A percentile compares a stretch with the other conserved stretches of the same genome.
These are phyloP conservation scores for Drosophila mimica DNA, from an alignment of 2,888 invertebrate genomes.

Conservation along the genomic window DNA sequence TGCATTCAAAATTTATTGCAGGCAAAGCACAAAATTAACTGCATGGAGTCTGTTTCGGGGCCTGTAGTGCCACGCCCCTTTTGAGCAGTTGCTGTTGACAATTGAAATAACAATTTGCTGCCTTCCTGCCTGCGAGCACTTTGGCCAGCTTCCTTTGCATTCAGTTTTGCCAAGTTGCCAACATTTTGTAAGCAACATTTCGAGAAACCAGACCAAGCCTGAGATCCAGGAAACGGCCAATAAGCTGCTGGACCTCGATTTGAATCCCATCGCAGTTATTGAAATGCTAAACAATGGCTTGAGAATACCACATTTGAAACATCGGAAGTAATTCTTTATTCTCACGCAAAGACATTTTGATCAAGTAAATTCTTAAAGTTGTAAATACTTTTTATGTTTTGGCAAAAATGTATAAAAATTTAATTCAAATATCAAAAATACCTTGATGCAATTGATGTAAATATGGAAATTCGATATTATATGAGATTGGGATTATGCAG, in stretches of 20 bases:
- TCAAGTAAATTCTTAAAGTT: neutral
- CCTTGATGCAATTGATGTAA: neutral
- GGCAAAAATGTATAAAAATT: neutral
- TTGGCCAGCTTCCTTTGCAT: slow-evolving; percentile 14
- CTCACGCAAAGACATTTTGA: neutral
- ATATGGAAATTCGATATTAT: neutral
- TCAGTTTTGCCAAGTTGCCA: slow-evolving; percentile 30
- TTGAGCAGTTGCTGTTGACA: slow-evolving; percentile 47
- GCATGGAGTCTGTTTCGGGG: slow-evolving; percentile 43
- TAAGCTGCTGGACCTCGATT: slow-evolving; percentile 12
- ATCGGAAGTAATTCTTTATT: neutral
- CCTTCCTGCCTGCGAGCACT: slow-evolving; percentile 10
- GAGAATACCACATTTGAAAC: neutral
- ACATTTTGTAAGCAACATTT: slow-evolving; percentile 17
- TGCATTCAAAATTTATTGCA: slow-evolving; percentile 81
- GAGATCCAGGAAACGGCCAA: slow-evolving; percentile 19
- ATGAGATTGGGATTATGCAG: neutral
- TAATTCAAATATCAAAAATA: neutral
- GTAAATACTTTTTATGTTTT: neutral
- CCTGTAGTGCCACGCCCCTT: slow-evolving; percentile 28
- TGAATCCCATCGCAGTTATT: slow-evolving; percentile 36
- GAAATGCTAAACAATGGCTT: slow-evolving; percentile 39
- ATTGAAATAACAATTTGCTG: slow-evolving; percentile 66
- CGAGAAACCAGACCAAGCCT: slow-evolving; percentile 22
- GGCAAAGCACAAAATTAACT: slow-evolving; percentile 78